These are phyloP conservation scores for Prochilodus magdalenae DNA, from an alignment of 2,113 vertebrate genomes.

Conservation along the genomic window DNA sequence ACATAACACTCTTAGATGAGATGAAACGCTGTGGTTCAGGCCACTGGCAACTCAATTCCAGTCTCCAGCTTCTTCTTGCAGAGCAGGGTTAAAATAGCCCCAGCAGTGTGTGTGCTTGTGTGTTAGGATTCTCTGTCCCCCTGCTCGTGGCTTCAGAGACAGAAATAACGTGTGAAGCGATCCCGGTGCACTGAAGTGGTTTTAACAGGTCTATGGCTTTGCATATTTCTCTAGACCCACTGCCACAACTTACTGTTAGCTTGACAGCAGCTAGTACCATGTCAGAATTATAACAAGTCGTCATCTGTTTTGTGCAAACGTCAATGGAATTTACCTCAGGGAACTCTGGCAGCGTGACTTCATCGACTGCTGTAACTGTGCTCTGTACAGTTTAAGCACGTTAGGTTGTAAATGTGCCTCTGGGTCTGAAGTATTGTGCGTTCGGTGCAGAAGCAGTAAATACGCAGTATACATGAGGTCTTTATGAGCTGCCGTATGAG, in stretches of 20 bases:
- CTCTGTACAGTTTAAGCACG: not conserved
- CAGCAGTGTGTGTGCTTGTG: conserved; percentile 33
- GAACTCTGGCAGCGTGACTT: not conserved
- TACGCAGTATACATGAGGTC: not conserved
- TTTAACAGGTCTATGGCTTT: conserved; percentile 12
- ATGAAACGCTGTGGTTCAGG: conserved; percentile 23
- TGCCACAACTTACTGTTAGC: not conserved
- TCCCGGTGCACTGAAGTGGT: conserved; percentile 36
- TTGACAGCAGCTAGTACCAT: conserved; percentile 1
- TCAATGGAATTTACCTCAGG: conserved; percentile 6
- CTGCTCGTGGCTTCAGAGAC: conserved; percentile 47
- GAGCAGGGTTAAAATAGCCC: conserved; percentile 57
- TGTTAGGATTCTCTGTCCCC: conserved; percentile 41
- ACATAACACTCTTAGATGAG: conserved; percentile 16
- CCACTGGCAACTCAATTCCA: conserved; percentile 43
- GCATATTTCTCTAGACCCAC: conserved; percentile 12
- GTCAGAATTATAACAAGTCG: not conserved
- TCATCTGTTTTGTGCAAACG: not conserved
- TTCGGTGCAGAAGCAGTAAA: conserved; percentile 1
- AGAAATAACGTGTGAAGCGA: conserved; percentile 55
- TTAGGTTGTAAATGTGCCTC: not conserved
- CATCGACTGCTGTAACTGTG: not conserved
- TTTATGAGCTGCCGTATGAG: conserved; percentile 20
- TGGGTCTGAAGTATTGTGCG: not conserved
- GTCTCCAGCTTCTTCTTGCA: conserved; percentile 16